Percentiles rank a stretch among this genome's conserved stretches.
Evolutionary conservation across 2,797 vertebrate genomes (phyloP).

Genomic region (Graptemys geographica): DNA sequence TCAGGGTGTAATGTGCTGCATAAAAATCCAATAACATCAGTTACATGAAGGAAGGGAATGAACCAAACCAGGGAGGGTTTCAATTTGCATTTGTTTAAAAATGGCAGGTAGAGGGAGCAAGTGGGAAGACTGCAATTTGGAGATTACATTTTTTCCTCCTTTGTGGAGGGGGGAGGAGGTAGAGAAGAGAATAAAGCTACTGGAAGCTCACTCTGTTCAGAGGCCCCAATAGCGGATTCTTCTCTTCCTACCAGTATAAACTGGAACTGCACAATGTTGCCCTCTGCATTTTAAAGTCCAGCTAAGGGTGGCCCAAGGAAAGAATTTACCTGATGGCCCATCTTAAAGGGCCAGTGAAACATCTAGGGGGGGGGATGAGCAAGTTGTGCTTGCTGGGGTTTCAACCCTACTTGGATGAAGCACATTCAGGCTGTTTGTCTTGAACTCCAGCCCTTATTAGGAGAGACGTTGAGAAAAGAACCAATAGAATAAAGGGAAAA

Average conservation of each 20-base stretch:
- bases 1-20: constrained; percentile 82
- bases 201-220: fast-evolving
- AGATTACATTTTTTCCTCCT: background rate
- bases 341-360: fast-evolving
- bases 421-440: background rate
- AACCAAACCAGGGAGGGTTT: constrained; percentile 68
- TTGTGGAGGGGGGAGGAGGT: fast-evolving
- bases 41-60: constrained; percentile 78
- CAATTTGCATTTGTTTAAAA: constrained; percentile 79
- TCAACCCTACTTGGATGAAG: fast-evolving
- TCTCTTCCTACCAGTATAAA: fast-evolving
- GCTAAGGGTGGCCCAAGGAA: background rate
- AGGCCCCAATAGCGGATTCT: fast-evolving
- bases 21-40: constrained; percentile 84
- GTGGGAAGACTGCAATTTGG: constrained; percentile 25
- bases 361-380: fast-evolving
- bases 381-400: fast-evolving
- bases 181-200: background rate
- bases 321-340: background rate
- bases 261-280: no score
- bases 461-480: background rate
- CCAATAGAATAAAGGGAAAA: fast-evolving
- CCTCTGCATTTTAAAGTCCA: background rate
- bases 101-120: constrained; percentile 67
- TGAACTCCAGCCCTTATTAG: background rate